These are phyloP conservation scores for Nyctalus aviator DNA, from an alignment of 2,797 vertebrate species.

Conservation along the genomic window DNA sequence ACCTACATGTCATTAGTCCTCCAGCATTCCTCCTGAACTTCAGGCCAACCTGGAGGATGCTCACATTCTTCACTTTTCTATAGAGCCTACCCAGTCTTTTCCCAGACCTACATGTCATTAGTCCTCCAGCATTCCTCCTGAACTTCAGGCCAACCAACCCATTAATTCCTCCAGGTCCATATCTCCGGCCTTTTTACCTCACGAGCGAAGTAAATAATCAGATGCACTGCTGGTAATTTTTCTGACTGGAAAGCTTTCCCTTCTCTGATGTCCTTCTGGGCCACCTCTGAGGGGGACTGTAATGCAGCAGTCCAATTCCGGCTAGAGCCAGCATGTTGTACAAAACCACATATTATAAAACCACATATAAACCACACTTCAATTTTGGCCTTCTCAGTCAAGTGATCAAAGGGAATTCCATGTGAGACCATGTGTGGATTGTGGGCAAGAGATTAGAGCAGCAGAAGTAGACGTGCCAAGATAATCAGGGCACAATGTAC, in stretches of 20 bases:
- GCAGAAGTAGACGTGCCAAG: background rate
- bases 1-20: background rate
- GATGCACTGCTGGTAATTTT: background rate
- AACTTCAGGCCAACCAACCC: background rate
- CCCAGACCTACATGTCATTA: background rate
- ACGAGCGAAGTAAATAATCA: background rate
- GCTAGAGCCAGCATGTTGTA: background rate
- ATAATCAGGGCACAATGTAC: background rate
- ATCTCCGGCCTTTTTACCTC: background rate
- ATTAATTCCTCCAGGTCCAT: background rate
- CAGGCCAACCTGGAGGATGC: background rate
- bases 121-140: background rate
- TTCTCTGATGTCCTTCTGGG: background rate
- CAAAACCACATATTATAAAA: background rate
- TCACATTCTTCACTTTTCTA: background rate
- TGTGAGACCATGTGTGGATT: background rate
- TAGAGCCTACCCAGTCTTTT: background rate
- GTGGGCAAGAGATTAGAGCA: background rate
- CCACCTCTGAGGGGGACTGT: background rate
- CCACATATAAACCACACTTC: background rate
- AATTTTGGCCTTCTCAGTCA: background rate
- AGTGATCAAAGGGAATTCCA: background rate
- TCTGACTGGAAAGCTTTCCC: background rate
- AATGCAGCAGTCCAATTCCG: background rate
- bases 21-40: background rate